Conservation (phyloP, 92 coral and sea anemone species). For the Porites lobata region DNA sequence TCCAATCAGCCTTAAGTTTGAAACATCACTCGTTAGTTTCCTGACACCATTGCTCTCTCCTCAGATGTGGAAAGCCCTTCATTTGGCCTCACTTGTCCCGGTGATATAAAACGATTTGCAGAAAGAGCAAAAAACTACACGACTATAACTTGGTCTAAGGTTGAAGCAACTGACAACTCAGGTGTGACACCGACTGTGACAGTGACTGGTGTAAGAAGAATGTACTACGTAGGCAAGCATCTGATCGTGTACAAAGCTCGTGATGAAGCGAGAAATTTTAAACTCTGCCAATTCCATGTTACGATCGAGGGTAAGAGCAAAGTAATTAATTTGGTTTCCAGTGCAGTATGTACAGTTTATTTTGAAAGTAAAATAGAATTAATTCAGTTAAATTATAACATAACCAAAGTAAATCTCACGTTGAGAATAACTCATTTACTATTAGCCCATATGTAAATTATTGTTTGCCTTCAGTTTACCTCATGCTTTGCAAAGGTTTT, state of each 20-base stretch:
- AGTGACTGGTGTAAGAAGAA: conserved; percentile 26
- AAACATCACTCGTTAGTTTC: too few species aligned
- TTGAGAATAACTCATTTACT: too few species aligned
- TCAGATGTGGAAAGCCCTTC: conserved; percentile 69
- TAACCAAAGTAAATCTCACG: too few species aligned
- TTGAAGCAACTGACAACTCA: conserved; percentile 78
- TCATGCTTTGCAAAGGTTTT: too few species aligned
- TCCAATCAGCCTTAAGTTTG: too few species aligned
- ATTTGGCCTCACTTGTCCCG: conserved; percentile 69
- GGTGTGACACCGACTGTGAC: conserved; percentile 36
- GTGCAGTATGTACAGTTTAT: neutral
- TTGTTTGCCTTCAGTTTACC: too few species aligned
- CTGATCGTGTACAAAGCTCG: conserved; percentile 56
- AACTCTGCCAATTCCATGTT: conserved; percentile 56
- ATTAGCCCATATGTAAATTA: too few species aligned
- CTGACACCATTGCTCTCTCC: neutral
- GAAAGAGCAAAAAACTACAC: conserved; percentile 49
- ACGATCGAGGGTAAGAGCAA: conserved; percentile 56
- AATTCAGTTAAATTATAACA: too few species aligned
- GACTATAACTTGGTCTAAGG: conserved; percentile 53
- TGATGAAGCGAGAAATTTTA: conserved; percentile 67
- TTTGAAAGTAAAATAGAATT: too few species aligned
- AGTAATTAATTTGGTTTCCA: neutral
- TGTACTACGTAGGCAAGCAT: conserved; percentile 62
- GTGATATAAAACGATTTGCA: conserved; percentile 59